phyloP scores from a whole-genome alignment of 37 sponge, comb jelly and placozoan species.

The Diacarnus erythraeanus region DNA sequence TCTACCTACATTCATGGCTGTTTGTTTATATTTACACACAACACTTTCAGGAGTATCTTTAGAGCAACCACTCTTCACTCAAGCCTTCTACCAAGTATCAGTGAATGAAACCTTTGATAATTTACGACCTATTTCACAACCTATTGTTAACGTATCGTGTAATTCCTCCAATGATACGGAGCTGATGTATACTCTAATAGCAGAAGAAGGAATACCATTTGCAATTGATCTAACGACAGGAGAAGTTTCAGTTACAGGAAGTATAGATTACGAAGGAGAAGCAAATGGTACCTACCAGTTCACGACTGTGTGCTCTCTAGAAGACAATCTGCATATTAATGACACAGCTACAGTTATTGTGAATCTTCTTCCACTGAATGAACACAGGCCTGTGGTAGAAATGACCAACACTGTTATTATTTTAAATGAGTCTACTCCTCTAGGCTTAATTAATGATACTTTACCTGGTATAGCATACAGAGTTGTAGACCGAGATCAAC shows the following conservation, averaged over 20 bases:
- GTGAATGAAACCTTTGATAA: slow-evolving; percentile 15
- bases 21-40: no score
- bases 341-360: slow-evolving; percentile 33
- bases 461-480: background rate
- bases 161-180: background rate
- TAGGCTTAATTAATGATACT: background rate
- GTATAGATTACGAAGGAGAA: slow-evolving; percentile 7
- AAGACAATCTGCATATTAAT: background rate
- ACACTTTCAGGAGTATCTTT: no score
- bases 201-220: background rate
- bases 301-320: background rate
- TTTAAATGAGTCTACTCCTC: background rate
- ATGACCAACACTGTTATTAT: no score
- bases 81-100: slow-evolving; percentile 1
- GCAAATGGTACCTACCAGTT: background rate
- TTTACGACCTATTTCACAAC: background rate
- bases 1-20: no score
- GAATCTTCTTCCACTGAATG: slow-evolving; percentile 49
- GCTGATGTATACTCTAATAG: slow-evolving; percentile 2
- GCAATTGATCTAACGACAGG: slow-evolving; percentile 12
- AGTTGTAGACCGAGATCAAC: background rate
- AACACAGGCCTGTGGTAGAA: slow-evolving; percentile 5
- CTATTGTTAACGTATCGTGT: background rate
- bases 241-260: background rate
- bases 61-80: background rate